phyloP scores from a whole-genome alignment of 2,888 invertebrate genomes.

The Mamestra brassicae region DNA sequence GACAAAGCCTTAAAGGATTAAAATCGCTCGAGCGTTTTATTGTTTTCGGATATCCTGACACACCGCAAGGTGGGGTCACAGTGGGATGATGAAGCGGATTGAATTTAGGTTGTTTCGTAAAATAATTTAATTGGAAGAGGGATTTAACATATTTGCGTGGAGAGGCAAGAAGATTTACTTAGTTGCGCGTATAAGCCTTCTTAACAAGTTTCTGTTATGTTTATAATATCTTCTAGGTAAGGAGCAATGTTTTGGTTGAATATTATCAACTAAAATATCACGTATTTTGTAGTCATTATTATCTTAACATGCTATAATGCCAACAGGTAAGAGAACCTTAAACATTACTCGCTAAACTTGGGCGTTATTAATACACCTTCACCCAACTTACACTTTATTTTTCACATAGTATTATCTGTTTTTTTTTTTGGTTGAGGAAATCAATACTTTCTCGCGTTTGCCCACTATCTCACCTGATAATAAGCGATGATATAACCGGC shows the following conservation, averaged over 20 bases:
- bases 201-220: slow-evolving; percentile 15
- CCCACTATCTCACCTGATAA: no score
- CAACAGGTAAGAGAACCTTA: no score
- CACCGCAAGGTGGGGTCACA: slow-evolving; percentile 61
- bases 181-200: slow-evolving; percentile 34
- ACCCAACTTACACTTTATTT: no score
- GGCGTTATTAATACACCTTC: no score
- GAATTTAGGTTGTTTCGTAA: slow-evolving; percentile 38
- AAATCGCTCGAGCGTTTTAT: slow-evolving; percentile 83
- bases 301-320: neutral
- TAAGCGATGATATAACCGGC: neutral
- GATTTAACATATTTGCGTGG: slow-evolving; percentile 43
- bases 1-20: slow-evolving; percentile 82
- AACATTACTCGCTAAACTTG: no score
- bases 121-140: slow-evolving; percentile 52
- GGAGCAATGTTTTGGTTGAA: neutral
- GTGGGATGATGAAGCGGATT: slow-evolving; percentile 37
- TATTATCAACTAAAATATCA: slow-evolving; percentile 2
- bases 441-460: no score
- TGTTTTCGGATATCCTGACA: slow-evolving; percentile 80
- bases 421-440: no score
- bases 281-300: neutral
- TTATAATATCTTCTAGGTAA: neutral
- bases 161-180: slow-evolving; percentile 25
- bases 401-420: no score